Conservation (phyloP, 2,888 invertebrate genomes). For the Camponotus fellah region DNA sequence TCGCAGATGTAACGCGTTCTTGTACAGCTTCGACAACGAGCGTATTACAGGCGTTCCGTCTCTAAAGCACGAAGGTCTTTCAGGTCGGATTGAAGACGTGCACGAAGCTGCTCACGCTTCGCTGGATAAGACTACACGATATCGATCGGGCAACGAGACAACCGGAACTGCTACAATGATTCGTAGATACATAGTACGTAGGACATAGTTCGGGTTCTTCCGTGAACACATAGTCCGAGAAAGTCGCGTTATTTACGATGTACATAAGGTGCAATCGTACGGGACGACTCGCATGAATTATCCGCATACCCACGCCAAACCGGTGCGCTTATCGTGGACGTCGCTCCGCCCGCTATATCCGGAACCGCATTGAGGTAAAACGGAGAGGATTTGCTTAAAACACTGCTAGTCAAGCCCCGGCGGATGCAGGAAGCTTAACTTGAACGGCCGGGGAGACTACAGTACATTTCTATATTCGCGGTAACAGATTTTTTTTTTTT, state of each 20-base stretch:
- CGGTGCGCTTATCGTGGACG: constrained; percentile 71
- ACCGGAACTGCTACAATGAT: constrained; percentile 66
- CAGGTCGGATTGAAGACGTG: constrained; percentile 62
- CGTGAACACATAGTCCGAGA: constrained; percentile 35
- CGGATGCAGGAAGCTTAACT: constrained; percentile 74
- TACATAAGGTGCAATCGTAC: constrained; percentile 65
- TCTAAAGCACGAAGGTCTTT: constrained; percentile 60
- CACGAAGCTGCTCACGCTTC: constrained; percentile 62
- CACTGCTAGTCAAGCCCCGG: constrained; percentile 72
- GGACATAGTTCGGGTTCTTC: constrained; percentile 59
- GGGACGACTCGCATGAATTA: constrained; percentile 68
- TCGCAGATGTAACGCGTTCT: constrained; percentile 36
- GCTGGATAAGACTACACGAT: constrained; percentile 59
- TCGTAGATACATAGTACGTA: constrained; percentile 40
- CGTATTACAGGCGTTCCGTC: constrained; percentile 51
- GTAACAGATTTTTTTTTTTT: constrained; percentile 21
- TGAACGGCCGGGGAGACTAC: neutral
- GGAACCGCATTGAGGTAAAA: constrained; percentile 72
- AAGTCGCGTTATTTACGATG: constrained; percentile 70
- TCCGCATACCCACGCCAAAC: constrained; percentile 63
- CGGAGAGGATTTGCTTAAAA: constrained; percentile 76
- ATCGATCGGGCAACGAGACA: constrained; percentile 63
- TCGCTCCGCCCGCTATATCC: constrained; percentile 59
- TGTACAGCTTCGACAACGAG: constrained; percentile 25
- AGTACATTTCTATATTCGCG: constrained; percentile 19